Percentiles rank a stretch among this genome's conserved stretches.
Evolutionary conservation across 2,797 vertebrate genomes (phyloP).

Genomic region (Otolemur crassicaudatus): DNA sequence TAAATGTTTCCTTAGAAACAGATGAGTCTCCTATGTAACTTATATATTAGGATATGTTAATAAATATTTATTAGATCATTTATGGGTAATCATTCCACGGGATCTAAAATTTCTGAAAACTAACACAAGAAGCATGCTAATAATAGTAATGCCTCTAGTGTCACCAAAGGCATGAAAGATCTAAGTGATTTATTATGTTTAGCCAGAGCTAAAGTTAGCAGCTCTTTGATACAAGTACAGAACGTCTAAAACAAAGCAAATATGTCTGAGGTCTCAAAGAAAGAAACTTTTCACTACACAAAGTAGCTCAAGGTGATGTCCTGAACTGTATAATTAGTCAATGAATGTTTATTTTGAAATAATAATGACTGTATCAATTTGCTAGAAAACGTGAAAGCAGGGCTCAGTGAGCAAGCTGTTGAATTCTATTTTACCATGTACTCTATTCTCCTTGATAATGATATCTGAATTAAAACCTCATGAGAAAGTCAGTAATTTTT

Average conservation of each 20-base stretch:
- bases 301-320: conserved; percentile 62
- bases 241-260: conserved; percentile 59
- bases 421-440: conserved; percentile 49
- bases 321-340: conserved; percentile 75
- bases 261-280: conserved; percentile 52
- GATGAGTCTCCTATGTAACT: not conserved
- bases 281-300: conserved; percentile 50
- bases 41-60: not conserved
- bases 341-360: conserved; percentile 79
- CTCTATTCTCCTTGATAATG: conserved; percentile 71
- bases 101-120: not conserved
- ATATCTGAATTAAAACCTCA: conserved; percentile 78
- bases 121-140: not conserved
- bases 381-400: conserved; percentile 49
- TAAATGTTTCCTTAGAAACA: conserved; percentile 1
- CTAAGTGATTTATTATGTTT: not conserved
- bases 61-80: not conserved
- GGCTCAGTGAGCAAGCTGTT: conserved; percentile 55
- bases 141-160: not conserved
- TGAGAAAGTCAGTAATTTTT: conserved; percentile 65
- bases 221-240: not conserved
- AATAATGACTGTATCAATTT: conserved; percentile 72
- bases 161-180: not conserved
- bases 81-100: not conserved
- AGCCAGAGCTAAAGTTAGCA: not conserved